Base-by-base conservation (phyloP, 2,113 vertebrate species). In the Gymnobelideus leadbeateri region DNA sequence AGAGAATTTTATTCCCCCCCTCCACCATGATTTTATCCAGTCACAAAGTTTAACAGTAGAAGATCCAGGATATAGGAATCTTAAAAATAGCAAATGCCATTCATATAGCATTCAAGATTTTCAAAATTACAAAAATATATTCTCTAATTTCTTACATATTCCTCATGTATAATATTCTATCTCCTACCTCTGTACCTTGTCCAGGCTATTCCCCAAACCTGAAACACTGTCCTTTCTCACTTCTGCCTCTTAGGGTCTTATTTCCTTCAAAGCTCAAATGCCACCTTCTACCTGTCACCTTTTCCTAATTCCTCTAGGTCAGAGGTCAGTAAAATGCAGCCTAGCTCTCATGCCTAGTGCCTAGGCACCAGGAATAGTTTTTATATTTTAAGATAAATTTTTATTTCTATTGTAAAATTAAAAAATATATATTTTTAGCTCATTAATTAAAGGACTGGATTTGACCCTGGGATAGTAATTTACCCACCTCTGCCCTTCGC, bases 201-300 rank as follows among this genome's bases (percentile, higher is more conserved):
- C 43, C 93, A 93, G n/a, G 31, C 90, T 92, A 0, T 92, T 94
- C 68, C 55, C 92, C 52, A 89, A 0, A n/a, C 24, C 3, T 14
- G 7, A 43, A 68, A 14, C 12, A 28, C 16, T 8, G 26, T 10
- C 0, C 3, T 92, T 49, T 89, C 91, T 94, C 19, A 28, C 23
- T 84, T 84, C 68, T 53, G 24, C 26, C 8, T 92, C 57, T 96
- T 93, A 21, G 16, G 37, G 68, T 43, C 68, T 84, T 43, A 43
- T 84, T 77, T 84, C 68, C n/a, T 43, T 84, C n/a, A 84, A 84
- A 43, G 16, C n/a, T 84, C 89, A n/a, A 43, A 91, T 84, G 25
- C 49, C 24, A 26, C 7, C 92, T 93, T 54, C 91, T 92, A 77
- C n/a, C 89, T 89, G 9, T 91, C 50, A 95, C 3, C 8, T 96